A percentile compares a stretch with the other conserved stretches of the same genome.
phyloP scores from a whole-genome alignment of 2,888 invertebrate genomes.

The Yponomeuta evonymella region DNA sequence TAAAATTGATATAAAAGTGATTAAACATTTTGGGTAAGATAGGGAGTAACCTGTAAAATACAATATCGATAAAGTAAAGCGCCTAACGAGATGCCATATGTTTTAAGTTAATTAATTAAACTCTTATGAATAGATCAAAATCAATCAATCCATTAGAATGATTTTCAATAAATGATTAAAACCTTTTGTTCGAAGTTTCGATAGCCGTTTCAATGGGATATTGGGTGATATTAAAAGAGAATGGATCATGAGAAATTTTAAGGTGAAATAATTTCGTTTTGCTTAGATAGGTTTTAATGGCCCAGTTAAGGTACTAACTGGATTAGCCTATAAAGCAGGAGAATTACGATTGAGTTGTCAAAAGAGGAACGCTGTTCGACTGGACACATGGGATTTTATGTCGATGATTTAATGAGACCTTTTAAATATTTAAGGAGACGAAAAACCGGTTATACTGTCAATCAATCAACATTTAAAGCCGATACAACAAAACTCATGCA shows the following conservation, averaged over 20 bases:
- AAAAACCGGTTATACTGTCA: neutral
- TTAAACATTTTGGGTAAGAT: neutral
- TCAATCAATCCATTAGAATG: neutral
- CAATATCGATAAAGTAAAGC: constrained; percentile 17
- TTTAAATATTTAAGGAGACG: neutral
- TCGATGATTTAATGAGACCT: constrained; percentile 9
- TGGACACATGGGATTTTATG: neutral
- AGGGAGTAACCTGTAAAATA: neutral
- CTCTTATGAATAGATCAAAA: neutral
- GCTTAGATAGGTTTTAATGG: neutral
- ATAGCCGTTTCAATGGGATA: neutral
- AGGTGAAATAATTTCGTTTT: neutral
- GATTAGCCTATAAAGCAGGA: neutral
- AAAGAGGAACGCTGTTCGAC: neutral
- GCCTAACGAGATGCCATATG: constrained; percentile 71
- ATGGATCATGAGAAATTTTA: neutral
- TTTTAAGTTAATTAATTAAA: constrained; percentile 63
- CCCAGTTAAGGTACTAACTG: neutral
- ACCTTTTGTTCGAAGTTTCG: neutral
- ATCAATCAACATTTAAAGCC: neutral
- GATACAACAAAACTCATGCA: neutral
- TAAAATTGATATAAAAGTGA: neutral
- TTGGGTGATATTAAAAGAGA: neutral
- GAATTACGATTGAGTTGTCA: neutral
- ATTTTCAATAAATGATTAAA: neutral